A percentile compares a stretch with the other conserved stretches of the same genome.
Conservation (phyloP, 2,888 invertebrate species). For the Athetis lepigone region DNA sequence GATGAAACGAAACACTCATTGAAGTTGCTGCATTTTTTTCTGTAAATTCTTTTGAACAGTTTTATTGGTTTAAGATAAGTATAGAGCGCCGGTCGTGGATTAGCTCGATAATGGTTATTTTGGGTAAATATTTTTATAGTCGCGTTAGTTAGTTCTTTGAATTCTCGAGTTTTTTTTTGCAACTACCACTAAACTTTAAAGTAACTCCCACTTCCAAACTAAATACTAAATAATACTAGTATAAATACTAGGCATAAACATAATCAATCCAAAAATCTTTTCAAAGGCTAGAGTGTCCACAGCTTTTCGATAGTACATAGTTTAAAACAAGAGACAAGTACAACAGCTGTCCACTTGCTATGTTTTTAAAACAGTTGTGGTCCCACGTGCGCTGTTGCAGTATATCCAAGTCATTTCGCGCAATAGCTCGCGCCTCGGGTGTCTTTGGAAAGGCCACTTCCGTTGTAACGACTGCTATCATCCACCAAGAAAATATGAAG, state of each 20-base stretch:
- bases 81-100: neutral
- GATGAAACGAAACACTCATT: slow-evolving; percentile 10
- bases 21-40: neutral
- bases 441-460: slow-evolving; percentile 71
- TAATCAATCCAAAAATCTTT: no score
- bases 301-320: neutral
- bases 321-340: slow-evolving; percentile 22
- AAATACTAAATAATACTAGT: no score
- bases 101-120: neutral
- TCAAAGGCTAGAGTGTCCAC: no score
- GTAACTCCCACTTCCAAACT: no score
- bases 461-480: slow-evolving; percentile 70
- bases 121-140: neutral
- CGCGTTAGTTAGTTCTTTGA: neutral
- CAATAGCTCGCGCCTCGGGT: slow-evolving; percentile 73
- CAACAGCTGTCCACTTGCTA: slow-evolving; percentile 38
- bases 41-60: neutral
- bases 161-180: neutral
- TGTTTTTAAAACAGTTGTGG: slow-evolving; percentile 59
- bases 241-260: no score
- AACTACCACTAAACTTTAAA: no score
- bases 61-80: neutral
- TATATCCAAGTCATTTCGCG: slow-evolving; percentile 74
- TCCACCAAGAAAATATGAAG: slow-evolving; percentile 69
- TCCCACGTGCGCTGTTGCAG: slow-evolving; percentile 72